Conservation (phyloP, 1,140 invertebrate species). For the Hycleus phaleratus region DNA sequence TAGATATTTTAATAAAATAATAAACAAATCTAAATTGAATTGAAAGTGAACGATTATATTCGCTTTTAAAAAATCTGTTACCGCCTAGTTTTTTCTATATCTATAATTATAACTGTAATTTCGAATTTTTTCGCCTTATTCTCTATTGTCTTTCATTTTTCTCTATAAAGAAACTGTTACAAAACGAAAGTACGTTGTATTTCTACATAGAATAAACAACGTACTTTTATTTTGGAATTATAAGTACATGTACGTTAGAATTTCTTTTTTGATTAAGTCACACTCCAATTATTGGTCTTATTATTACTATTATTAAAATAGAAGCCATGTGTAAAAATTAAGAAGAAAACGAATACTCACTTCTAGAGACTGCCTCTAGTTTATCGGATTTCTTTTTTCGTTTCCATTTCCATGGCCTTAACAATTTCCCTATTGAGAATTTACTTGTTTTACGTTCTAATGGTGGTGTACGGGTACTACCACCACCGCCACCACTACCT, state of each 20-base stretch:
- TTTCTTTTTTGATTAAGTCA: too few species aligned
- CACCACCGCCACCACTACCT: constrained; percentile 51
- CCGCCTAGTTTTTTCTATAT: too few species aligned
- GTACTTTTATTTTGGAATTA: background rate
- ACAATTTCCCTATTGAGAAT: constrained; percentile 87
- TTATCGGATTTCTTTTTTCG: constrained; percentile 98
- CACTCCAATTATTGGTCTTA: background rate
- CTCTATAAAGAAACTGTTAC: too few species aligned
- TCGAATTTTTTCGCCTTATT: too few species aligned
- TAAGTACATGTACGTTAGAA: too few species aligned
- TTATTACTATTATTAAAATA: background rate
- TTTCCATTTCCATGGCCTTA: constrained; percentile 99
- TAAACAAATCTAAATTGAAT: too few species aligned
- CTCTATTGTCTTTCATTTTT: too few species aligned
- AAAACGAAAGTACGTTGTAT: too few species aligned
- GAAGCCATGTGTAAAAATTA: background rate
- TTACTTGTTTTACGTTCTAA: constrained; percentile 79
- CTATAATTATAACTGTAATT: too few species aligned
- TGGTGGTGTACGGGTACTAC: constrained; percentile 59
- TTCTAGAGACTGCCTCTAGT: constrained; percentile 90
- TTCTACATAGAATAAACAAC: background rate
- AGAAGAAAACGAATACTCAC: constrained; percentile 54
- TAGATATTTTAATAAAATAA: too few species aligned
- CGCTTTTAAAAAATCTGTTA: too few species aligned
- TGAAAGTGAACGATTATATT: too few species aligned